Evolutionary conservation across 2,113 vertebrate species (phyloP).

Genomic region (Hippotragus niger): DNA sequence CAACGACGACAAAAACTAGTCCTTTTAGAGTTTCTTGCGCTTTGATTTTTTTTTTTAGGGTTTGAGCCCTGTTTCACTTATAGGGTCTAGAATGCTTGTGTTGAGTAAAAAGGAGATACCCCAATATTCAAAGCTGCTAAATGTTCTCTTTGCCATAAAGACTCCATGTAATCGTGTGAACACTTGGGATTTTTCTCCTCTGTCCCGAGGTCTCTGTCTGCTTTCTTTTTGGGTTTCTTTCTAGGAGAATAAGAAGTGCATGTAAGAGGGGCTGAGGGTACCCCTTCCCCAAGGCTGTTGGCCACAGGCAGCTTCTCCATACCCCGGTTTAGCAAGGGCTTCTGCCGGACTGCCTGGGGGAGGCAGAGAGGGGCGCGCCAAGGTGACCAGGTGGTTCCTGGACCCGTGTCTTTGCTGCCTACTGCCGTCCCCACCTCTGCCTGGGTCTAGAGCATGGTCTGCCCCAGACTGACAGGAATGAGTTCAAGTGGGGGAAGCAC

Average conservation of each 20-base stretch:
- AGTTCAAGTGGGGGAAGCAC: background rate
- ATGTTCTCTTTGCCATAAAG: slow-evolving; percentile 85
- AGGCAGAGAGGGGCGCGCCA: background rate
- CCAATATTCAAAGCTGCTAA: slow-evolving; percentile 81
- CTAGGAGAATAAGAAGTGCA: slow-evolving; percentile 50
- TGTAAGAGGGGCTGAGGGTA: background rate
- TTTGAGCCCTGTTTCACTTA: slow-evolving; percentile 66
- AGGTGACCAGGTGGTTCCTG: slow-evolving; percentile 24
- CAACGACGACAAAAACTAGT: slow-evolving; percentile 51
- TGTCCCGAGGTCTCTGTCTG: slow-evolving; percentile 78
- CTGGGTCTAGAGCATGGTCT: background rate
- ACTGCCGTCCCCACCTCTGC: background rate
- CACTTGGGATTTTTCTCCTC: slow-evolving; percentile 81
- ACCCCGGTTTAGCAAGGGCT: background rate
- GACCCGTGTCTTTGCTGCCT: slow-evolving; percentile 64
- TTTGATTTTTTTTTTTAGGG: slow-evolving; percentile 65
- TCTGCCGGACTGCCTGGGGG: background rate
- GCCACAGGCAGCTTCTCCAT: background rate
- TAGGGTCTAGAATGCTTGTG: slow-evolving; percentile 79
- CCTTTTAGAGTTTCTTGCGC: slow-evolving; percentile 62
- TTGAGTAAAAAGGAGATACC: slow-evolving; percentile 77
- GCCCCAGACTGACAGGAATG: background rate
- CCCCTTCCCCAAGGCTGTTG: background rate
- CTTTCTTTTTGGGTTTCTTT: slow-evolving; percentile 71
- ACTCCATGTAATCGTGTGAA: slow-evolving; percentile 81